Evolutionary conservation across 2,113 vertebrate genomes (phyloP).

Genomic region (Megaptera novaeangliae): DNA sequence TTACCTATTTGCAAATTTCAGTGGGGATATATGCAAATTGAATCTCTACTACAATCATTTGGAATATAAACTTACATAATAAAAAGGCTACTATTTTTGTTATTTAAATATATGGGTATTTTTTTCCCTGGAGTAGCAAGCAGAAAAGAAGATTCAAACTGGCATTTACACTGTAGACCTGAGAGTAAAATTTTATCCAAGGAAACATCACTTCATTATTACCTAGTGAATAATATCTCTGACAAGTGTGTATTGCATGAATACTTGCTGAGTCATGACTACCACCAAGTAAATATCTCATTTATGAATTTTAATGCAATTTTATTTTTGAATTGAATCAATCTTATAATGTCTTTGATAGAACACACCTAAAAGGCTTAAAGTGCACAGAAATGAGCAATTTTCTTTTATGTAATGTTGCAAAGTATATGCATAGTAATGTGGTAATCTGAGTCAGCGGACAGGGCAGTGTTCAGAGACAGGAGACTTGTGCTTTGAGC

Average conservation of each 20-base stretch:
- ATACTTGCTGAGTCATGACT: not conserved
- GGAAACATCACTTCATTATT: constrained; percentile 20
- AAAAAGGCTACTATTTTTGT: not conserved
- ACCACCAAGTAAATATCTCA: constrained; percentile 13
- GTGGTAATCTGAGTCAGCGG: not conserved
- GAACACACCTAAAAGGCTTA: not conserved
- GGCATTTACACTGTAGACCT: not conserved
- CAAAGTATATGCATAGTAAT: not conserved
- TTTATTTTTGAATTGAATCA: constrained; percentile 19
- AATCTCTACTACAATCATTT: not conserved
- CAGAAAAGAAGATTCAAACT: not conserved
- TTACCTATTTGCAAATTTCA: not conserved
- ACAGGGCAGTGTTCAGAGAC: not conserved
- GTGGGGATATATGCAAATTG: not conserved
- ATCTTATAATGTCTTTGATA: not conserved
- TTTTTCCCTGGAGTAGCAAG: not conserved
- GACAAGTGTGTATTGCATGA: not conserved
- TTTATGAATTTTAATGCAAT: constrained; percentile 24
- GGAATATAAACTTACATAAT: not conserved
- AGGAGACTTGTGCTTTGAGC: not conserved
- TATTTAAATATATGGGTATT: not conserved
- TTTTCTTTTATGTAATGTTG: not conserved
- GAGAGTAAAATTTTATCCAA: constrained; percentile 4
- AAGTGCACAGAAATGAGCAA: not conserved
- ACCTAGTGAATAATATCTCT: not conserved